phyloP scores from a whole-genome alignment of 2,888 invertebrate species.

The Brachypalpus laphriformis region DNA sequence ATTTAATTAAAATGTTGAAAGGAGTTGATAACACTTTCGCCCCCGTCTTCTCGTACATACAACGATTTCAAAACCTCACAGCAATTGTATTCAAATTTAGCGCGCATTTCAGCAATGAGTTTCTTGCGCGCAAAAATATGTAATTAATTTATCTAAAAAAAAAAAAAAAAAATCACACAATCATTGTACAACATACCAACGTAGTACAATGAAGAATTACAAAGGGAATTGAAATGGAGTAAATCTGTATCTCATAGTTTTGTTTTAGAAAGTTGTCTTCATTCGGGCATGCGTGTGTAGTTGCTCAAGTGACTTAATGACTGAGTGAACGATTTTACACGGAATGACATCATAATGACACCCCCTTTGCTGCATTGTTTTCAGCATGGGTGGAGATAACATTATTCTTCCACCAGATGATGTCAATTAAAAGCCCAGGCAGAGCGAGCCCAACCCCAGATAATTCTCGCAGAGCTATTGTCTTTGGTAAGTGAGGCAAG shows the following conservation, averaged over 20 bases:
- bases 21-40: slow-evolving; percentile 34
- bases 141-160: slow-evolving; percentile 20
- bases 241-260: slow-evolving; percentile 29
- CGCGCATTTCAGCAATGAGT: slow-evolving; percentile 43
- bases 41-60: too few species aligned
- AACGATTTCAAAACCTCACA: slow-evolving; percentile 39
- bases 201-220: slow-evolving; percentile 27
- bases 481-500: slow-evolving; percentile 51
- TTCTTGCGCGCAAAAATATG: slow-evolving; percentile 43
- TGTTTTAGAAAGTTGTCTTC: slow-evolving; percentile 62
- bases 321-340: slow-evolving; percentile 70
- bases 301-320: slow-evolving; percentile 67
- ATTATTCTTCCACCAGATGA: slow-evolving; percentile 41
- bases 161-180: slow-evolving; percentile 40
- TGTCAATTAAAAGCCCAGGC: slow-evolving; percentile 50
- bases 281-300: slow-evolving; percentile 55
- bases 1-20: slow-evolving; percentile 55
- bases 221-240: slow-evolving; percentile 18
- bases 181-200: slow-evolving; percentile 23
- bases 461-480: slow-evolving; percentile 45
- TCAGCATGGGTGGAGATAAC: slow-evolving; percentile 21
- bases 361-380: slow-evolving; percentile 49
- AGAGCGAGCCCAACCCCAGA: slow-evolving; percentile 52
- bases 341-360: slow-evolving; percentile 68
- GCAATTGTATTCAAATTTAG: slow-evolving; percentile 69